phyloP scores from a whole-genome alignment of 1,140 invertebrate species.

The Myzus persicae region DNA sequence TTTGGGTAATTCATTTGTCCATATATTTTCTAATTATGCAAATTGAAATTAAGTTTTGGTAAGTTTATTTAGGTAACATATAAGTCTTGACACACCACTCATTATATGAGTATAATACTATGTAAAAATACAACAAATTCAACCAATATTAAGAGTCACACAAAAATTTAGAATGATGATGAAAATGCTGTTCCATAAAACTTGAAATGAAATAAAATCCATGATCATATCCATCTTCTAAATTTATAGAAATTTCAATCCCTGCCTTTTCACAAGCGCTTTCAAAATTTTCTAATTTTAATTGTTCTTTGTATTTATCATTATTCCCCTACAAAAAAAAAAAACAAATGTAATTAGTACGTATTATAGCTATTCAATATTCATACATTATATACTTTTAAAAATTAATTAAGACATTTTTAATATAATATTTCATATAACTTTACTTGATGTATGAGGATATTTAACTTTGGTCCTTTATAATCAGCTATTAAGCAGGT shows the following conservation, averaged over 20 bases:
- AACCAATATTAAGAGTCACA: neutral
- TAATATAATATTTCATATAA: neutral
- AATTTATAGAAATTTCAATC: slow-evolving; percentile 70
- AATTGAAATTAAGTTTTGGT: neutral
- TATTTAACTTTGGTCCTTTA: slow-evolving; percentile 81
- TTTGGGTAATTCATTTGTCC: neutral
- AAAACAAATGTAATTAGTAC: neutral
- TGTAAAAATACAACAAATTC: neutral
- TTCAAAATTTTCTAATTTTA: slow-evolving; percentile 87
- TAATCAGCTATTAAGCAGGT: slow-evolving; percentile 84
- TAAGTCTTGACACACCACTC: neutral
- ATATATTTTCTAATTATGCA: neutral
- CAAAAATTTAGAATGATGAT: slow-evolving; percentile 77
- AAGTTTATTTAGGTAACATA: neutral
- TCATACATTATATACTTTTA: neutral
- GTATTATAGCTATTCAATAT: neutral
- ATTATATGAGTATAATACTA: neutral
- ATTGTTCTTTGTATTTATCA: slow-evolving; percentile 81
- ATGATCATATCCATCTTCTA: slow-evolving; percentile 80
- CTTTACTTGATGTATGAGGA: slow-evolving; percentile 91
- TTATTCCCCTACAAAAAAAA: slow-evolving; percentile 73
- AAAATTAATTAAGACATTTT: neutral
- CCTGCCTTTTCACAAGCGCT: slow-evolving; percentile 75
- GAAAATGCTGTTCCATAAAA: slow-evolving; percentile 94
- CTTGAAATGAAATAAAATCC: slow-evolving; percentile 94